These are phyloP conservation scores for Pemphredon lugubris DNA, from an alignment of 2,888 invertebrate species.

Conservation along the genomic window DNA sequence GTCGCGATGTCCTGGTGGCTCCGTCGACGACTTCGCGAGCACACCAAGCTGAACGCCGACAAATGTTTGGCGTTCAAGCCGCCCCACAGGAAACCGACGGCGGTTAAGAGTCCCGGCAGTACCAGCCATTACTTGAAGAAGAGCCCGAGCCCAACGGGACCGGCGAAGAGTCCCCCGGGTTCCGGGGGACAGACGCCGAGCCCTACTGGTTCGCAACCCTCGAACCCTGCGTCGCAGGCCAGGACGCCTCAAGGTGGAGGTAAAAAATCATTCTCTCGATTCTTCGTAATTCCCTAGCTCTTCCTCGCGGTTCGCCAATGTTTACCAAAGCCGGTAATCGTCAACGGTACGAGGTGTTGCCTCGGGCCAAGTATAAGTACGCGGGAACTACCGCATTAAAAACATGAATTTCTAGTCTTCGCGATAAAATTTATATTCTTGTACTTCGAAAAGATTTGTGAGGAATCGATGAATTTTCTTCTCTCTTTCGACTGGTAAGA, in stretches of 20 bases:
- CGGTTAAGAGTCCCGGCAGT: constrained; percentile 93
- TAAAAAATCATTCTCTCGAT: too few relatives aligned
- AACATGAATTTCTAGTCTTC: too few relatives aligned
- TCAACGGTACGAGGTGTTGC: too few relatives aligned
- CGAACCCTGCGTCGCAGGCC: constrained; percentile 66
- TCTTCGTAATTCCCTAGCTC: too few relatives aligned
- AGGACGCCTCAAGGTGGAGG: constrained; percentile 71
- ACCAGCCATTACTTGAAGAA: constrained; percentile 94
- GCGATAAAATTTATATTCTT: too few relatives aligned
- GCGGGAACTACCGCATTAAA: too few relatives aligned
- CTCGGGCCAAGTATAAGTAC: too few relatives aligned
- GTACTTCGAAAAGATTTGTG: too few relatives aligned
- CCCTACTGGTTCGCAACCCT: constrained; percentile 73
- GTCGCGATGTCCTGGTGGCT: constrained; percentile 86
- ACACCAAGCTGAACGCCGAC: constrained; percentile 83
- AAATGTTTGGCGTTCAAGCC: constrained; percentile 86
- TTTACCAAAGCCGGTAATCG: too few relatives aligned
- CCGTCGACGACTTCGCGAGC: constrained; percentile 83
- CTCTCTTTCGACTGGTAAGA: too few relatives aligned
- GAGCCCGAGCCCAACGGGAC: constrained; percentile 92
- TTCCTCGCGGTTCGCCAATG: too few relatives aligned
- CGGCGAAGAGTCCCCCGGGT: constrained; percentile 84
- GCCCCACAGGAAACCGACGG: constrained; percentile 87
- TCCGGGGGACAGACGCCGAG: constrained; percentile 80
- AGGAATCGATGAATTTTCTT: too few relatives aligned